Base-by-base conservation (phyloP, 35 echinoderm and acorn worm species). In the Apostichopus japonicus region DNA sequence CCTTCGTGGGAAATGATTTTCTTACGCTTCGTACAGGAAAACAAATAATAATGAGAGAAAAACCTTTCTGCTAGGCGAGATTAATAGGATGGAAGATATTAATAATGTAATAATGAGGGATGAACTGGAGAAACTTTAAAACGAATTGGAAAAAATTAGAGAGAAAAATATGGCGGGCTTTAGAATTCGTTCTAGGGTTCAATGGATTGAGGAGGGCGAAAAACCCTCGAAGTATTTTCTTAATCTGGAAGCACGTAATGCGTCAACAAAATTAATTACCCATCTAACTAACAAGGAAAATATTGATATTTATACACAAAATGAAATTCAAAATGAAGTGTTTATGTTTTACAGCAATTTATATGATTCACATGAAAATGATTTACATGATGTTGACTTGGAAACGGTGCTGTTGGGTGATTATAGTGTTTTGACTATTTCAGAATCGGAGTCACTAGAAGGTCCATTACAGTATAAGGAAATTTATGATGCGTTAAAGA, bases 291-390 rank as follows among this genome's bases (percentile, higher is more conserved):
- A 78, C 17, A 8, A 78, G 27, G 77, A 78, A 78, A 78, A 17
- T 78, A 17, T 11, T 11, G 16, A 78, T 78, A 17, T 91, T 15
- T 58, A 80, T 92, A 24, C 90, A 91, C 52, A 94, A 94, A 86
- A 14, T 33, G 79, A 55, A 15, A 51, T 86, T 72, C 57, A 56
- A 22, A 93, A 51, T 58, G 53, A 79, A 83, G 56, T 92, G 17
- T 84, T 61, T n/a, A 92, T 23, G 63, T 92, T 84, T 83, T 27
- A 52, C 6, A 92, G 79, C 22, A 17, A 79, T 1, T 65, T 55
- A 56, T 84, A 83, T 44, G 17, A 17, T 22, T 78, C 77, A 8
- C 77, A 17, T 44, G 77, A 78, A 78, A 78, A 17, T 78, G 77
- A 78, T 8, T 17, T 78, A 78, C 8, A 10, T 11, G 8, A 78